phyloP scores from a whole-genome alignment of 2,113 vertebrate species.

The Lepisosteus oculatus region DNA sequence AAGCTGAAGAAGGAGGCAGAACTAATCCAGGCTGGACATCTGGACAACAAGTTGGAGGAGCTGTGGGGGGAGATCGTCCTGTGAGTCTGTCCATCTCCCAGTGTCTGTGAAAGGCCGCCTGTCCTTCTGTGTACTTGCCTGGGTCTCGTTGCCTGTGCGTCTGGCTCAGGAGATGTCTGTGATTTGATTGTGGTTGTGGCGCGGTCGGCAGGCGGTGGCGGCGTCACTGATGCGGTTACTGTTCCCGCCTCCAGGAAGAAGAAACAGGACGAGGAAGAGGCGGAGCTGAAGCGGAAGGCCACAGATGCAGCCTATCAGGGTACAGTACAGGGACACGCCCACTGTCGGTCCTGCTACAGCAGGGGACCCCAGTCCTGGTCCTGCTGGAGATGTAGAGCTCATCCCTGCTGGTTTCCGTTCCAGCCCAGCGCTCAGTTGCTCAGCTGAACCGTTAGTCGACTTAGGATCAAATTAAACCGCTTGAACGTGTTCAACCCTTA shows the following conservation, averaged over 20 bases:
- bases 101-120: background rate
- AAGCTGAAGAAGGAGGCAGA: conserved; percentile 95
- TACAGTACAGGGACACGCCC: conserved; percentile 35
- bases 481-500: no score
- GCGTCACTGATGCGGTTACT: background rate
- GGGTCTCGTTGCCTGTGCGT: background rate
- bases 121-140: background rate
- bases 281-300: conserved; percentile 91
- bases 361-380: no score
- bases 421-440: no score
- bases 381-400: no score
- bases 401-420: no score
- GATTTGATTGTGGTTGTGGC: background rate
- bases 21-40: conserved; percentile 89
- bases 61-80: conserved; percentile 85
- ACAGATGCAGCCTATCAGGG: conserved; percentile 94
- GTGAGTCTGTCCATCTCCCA: conserved; percentile 63
- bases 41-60: conserved; percentile 91
- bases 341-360: background rate
- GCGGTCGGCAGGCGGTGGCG: background rate
- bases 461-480: no score
- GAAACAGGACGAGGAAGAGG: conserved; percentile 93
- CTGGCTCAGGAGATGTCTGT: background rate
- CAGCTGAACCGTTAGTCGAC: no score
- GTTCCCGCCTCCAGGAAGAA: conserved; percentile 74